Base-by-base conservation (phyloP, 2,113 vertebrate genomes). In the Gracilinanus agilis region DNA sequence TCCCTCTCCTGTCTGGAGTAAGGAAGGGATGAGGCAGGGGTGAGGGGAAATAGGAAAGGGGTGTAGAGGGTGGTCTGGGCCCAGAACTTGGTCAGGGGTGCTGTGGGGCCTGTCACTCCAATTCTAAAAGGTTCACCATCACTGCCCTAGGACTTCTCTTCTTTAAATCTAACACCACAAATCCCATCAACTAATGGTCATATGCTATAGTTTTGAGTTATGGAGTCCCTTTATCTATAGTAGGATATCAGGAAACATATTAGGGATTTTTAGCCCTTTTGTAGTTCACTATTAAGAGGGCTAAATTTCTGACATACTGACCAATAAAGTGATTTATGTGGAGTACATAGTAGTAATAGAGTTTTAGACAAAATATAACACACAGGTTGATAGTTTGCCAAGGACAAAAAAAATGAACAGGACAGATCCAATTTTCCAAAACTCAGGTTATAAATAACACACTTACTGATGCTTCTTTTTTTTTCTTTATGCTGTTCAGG, bases 361-460 rank as follows among this genome's bases (percentile, higher is more conserved):
- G 54, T 90, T 90, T 90, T 40, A 29, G 88, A 55, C 58, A 92
- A 27, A 92, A 90, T 21, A 90, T 1, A 24, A 88, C 58, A 54
- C 53, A 90, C 58, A 94, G 44, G 91, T 91, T 25, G 93, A 54
- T 61, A n/a, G 83, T 95, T 93, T 44, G 49, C 58, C 88, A 58
- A 40, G 24, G 49, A 90, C 54, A 53, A 88, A 27, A 91, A 23
- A 92, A 88, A 88, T 89, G 1, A 34, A 58, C 4, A 29, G n/a
- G 83, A 12, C 0, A 54, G 61, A 90, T 92, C 55, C 90, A 94
- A 90, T 90, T 9, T 93, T 97, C 94, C 94, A 90, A 24, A 88
- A n/a, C 24, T 61, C 9, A 2, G 8, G 0, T 94, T 96, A 29
- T 94, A 94, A 95, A 94, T 96, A 95, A 96, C 55, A 6, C 29